Evolutionary conservation across 2,797 vertebrate genomes (phyloP).

Genomic region (Tenualosa thibaudeaui): DNA sequence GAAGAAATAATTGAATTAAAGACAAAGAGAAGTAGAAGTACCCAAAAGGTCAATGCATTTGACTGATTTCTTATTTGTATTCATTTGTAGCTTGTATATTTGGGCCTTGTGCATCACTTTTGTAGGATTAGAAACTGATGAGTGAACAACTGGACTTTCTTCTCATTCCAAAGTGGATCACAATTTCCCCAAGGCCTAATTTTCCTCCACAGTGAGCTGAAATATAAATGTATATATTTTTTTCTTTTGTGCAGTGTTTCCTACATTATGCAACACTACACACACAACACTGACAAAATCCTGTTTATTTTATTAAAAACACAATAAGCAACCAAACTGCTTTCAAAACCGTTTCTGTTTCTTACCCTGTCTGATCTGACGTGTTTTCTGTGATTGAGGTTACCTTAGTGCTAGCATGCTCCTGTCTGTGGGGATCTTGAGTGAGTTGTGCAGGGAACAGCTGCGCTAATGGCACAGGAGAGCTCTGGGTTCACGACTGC

Average conservation of each 20-base stretch:
- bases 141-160: background rate
- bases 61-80: background rate
- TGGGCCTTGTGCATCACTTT: background rate
- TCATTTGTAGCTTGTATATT: background rate
- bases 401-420: background rate
- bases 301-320: background rate
- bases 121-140: background rate
- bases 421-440: background rate
- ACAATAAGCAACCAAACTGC: background rate
- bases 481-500: background rate
- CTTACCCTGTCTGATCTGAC: background rate
- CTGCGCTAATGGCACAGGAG: background rate
- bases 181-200: background rate
- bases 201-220: background rate
- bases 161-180: background rate
- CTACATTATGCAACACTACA: background rate
- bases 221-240: background rate
- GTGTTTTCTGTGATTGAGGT: background rate
- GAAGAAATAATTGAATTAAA: background rate
- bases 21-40: background rate
- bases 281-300: background rate
- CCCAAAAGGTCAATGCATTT: background rate
- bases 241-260: background rate
- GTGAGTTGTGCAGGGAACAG: background rate
- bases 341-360: background rate